Evolutionary conservation across 2,113 vertebrate species (phyloP).

Genomic region (Gorsachius goisagi): DNA sequence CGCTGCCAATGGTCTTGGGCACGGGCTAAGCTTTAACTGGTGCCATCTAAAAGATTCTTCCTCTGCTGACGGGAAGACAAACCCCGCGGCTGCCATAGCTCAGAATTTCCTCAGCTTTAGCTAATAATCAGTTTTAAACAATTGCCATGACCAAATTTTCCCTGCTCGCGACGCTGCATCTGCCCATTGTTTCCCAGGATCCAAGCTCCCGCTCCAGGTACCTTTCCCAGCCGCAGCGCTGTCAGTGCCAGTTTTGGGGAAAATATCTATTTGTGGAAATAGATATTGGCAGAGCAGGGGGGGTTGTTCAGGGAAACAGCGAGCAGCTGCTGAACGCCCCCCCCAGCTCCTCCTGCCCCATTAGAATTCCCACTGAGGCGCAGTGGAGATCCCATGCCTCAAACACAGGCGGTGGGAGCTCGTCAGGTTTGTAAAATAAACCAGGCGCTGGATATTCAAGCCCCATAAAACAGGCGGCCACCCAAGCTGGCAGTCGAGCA

Average conservation of each 20-base stretch:
- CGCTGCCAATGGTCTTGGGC: neutral
- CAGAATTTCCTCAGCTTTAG: neutral
- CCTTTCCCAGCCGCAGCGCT: rapidly evolving
- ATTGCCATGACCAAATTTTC: neutral
- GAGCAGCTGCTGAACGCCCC: neutral
- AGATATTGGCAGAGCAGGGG: rapidly evolving
- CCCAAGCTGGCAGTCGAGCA: neutral
- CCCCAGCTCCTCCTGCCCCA: neutral
- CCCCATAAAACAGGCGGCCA: neutral
- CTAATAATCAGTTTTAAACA: neutral
- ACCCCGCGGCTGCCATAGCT: rapidly evolving
- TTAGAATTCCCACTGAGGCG: neutral
- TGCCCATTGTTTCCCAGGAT: neutral
- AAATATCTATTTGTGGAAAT: too few relatives aligned
- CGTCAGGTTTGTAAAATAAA: too few relatives aligned
- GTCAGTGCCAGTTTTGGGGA: rapidly evolving
- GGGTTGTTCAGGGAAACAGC: neutral
- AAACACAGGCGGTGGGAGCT: neutral
- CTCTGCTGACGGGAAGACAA: neutral
- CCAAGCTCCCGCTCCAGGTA: too few relatives aligned
- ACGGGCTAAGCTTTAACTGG: neutral
- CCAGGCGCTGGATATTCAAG: rapidly evolving
- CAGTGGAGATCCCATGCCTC: neutral
- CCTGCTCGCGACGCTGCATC: neutral
- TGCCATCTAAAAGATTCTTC: neutral